Base-by-base conservation (phyloP, 2,888 invertebrate species). In the Dilophus febrilis region DNA sequence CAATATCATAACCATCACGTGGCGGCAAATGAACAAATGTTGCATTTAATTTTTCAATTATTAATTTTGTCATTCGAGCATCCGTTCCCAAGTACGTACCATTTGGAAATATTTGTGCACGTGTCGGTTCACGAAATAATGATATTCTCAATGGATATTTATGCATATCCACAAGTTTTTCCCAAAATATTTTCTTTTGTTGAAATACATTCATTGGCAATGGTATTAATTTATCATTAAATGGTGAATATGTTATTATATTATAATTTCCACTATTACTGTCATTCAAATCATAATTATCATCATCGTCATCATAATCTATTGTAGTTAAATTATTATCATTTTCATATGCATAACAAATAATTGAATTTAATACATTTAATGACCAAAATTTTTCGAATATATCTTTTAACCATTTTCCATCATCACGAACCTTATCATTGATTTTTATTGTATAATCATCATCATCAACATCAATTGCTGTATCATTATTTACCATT, bases 171-270 rank as follows among this genome's bases (percentile, higher is more conserved):
- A 52, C 53, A 27, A 57, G 44, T 4, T 40, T 46, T 4, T 45
- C 51, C 4, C 57, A 54, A 43, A 61, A 63, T 7, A 63, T 44
- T 1, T 55, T 48, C 1, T 45, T 37, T 27, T 51, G 26, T 0
- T 38, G 45, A 1, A 50, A 45, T 10, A 48, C 37, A 16, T 38
- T 38, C 1, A 38, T 32, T 1, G 44, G 27, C 2, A 58, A 45
- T 28, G 50, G 44, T 18, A 67, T 64, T 31, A 53, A 52, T 46
- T 62, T 49, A 18, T 63, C 49, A 1, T 57, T 53, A 44, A 68
- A 72, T 1, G 67, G 68, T 48, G 70, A 68, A 45, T 68, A 72
- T 1, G 64, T 61, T 45, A 64, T 72, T 38, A 67, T 59, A 46
- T 59, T 61, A 18, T 70, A 49, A 3, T 55, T 50, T 8, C 55